phyloP scores from a whole-genome alignment of 2,113 vertebrate species.

The Pluvianellus socialis region DNA sequence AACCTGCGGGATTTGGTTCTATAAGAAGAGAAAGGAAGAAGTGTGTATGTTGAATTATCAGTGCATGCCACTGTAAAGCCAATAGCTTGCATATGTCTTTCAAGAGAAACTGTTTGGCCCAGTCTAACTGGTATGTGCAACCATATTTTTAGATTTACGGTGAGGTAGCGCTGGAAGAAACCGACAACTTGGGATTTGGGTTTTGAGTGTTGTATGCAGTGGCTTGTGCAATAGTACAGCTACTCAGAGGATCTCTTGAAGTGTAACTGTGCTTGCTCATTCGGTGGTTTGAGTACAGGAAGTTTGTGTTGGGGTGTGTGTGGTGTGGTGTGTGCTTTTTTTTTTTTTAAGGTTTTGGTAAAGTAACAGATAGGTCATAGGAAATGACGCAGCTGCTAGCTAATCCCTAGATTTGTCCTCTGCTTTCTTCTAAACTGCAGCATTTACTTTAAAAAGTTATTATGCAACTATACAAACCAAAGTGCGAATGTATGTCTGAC shows the following conservation, averaged over 20 bases:
- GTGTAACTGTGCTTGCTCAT: constrained; percentile 42
- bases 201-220: constrained; percentile 34
- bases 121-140: not conserved
- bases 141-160: not conserved
- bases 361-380: constrained; percentile 56
- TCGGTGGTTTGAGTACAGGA: constrained; percentile 56
- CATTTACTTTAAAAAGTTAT: constrained; percentile 8
- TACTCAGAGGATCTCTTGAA: constrained; percentile 35
- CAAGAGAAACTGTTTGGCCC: not conserved
- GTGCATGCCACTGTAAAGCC: not conserved
- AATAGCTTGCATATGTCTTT: not conserved
- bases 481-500: not conserved
- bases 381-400: constrained; percentile 51
- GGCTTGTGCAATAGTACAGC: constrained; percentile 48
- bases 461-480: not conserved
- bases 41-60: not conserved
- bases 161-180: not conserved
- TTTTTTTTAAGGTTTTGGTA: constrained; percentile 12
- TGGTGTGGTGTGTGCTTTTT: not conserved
- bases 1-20: not conserved
- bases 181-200: not conserved
- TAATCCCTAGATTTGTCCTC: constrained; percentile 37
- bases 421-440: constrained; percentile 18
- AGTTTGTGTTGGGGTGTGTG: constrained; percentile 5
- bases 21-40: not conserved